Percentiles rank a stretch among this genome's conserved stretches.
phyloP scores from a whole-genome alignment of 92 coral and sea anemone species.

The Porites divaricata region DNA sequence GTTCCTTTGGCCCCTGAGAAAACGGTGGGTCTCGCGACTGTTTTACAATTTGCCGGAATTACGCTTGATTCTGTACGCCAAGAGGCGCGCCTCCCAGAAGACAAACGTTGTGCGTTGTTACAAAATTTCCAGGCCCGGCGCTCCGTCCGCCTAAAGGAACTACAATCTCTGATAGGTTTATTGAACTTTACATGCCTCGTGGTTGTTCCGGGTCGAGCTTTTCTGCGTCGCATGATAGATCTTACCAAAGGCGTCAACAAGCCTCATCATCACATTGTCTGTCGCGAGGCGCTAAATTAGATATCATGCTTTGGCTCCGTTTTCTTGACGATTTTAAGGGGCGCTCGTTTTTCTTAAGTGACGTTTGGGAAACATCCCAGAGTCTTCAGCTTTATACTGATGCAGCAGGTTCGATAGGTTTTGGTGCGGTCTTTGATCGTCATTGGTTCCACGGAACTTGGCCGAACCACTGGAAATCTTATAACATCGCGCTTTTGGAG shows the following conservation, averaged over 20 bases:
- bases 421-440: slow-evolving; percentile 1
- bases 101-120: slow-evolving; percentile 33
- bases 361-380: too few relatives aligned
- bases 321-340: slow-evolving; percentile 44
- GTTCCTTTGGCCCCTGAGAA: slow-evolving; percentile 36
- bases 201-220: slow-evolving; percentile 44
- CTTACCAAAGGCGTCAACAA: slow-evolving; percentile 38
- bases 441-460: slow-evolving; percentile 26
- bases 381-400: slow-evolving; percentile 14
- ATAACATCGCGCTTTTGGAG: slow-evolving; percentile 18
- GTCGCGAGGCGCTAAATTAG: slow-evolving; percentile 14
- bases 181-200: slow-evolving; percentile 43
- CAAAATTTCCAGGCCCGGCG: slow-evolving; percentile 1
- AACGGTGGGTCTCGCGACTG: slow-evolving; percentile 42
- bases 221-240: slow-evolving; percentile 44
- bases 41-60: slow-evolving; percentile 48
- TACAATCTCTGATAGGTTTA: slow-evolving; percentile 37
- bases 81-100: slow-evolving; percentile 51
- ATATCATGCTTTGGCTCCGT: slow-evolving; percentile 30
- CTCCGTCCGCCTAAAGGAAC: slow-evolving; percentile 38
- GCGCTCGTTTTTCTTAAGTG: slow-evolving; percentile 20
- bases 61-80: slow-evolving; percentile 29
- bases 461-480: not conserved
- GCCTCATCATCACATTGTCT: slow-evolving; percentile 40
- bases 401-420: slow-evolving; percentile 20